These are phyloP conservation scores for Myocastor coypus DNA, from an alignment of 2,113 vertebrate species.

Conservation along the genomic window DNA sequence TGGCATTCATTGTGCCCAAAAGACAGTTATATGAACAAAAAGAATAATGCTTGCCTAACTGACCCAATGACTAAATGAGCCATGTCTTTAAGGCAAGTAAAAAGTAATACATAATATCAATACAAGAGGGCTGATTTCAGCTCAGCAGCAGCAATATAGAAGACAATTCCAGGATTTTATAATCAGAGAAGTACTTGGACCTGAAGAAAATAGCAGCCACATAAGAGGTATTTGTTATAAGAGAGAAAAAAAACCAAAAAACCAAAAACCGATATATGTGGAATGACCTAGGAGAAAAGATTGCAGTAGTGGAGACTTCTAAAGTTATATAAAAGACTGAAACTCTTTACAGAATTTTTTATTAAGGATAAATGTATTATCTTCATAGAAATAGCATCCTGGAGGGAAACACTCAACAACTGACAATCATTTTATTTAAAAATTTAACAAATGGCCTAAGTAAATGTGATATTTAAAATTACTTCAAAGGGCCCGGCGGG, in stretches of 20 bases:
- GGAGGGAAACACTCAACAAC: neutral
- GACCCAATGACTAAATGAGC: neutral
- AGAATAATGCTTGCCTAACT: neutral
- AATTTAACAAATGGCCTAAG: constrained; percentile 28
- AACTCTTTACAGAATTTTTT: constrained; percentile 22
- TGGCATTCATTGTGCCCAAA: neutral
- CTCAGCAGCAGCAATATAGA: constrained; percentile 24
- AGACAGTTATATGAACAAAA: constrained; percentile 29
- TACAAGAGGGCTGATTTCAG: neutral
- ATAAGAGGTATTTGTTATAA: neutral
- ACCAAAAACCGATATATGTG: neutral
- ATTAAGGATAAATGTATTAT: neutral
- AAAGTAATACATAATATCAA: neutral
- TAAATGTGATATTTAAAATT: constrained; percentile 35
- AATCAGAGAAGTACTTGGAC: neutral
- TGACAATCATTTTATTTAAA: constrained; percentile 33
- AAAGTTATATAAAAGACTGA: neutral
- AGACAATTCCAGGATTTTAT: neutral
- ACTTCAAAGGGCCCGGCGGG: too few relatives aligned
- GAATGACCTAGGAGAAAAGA: neutral
- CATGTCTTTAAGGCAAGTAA: constrained; percentile 18
- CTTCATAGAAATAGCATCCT: constrained; percentile 16
- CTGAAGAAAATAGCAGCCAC: constrained; percentile 39
- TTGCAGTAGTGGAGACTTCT: neutral
- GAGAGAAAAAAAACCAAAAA: too few relatives aligned